These are phyloP conservation scores for Pheosia tremula DNA, from an alignment of 2,888 invertebrate species.

Conservation along the genomic window DNA sequence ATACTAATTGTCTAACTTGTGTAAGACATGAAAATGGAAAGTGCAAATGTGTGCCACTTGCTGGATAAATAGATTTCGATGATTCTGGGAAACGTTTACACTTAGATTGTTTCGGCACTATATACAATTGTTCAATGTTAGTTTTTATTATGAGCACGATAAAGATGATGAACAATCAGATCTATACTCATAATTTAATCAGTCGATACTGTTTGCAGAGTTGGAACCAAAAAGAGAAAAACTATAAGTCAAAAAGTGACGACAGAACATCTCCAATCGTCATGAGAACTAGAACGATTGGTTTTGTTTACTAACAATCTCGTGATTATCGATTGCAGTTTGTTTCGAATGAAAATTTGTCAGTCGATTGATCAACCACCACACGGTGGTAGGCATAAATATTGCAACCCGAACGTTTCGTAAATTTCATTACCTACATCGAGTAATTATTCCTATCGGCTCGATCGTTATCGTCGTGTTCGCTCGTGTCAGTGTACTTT, in stretches of 20 bases:
- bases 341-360: constrained; percentile 22
- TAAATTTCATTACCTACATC: constrained; percentile 50
- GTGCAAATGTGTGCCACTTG: neutral
- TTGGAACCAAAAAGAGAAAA: too few relatives aligned
- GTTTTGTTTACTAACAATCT: constrained; percentile 14
- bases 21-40: constrained; percentile 2
- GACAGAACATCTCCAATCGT: neutral
- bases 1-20: neutral
- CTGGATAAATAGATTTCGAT: neutral
- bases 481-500: constrained; percentile 26
- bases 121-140: neutral
- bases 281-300: neutral
- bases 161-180: too few relatives aligned
- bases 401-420: constrained; percentile 44
- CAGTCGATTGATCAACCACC: constrained; percentile 33
- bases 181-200: too few relatives aligned
- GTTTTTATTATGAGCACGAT: too few relatives aligned
- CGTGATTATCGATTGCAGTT: constrained; percentile 6
- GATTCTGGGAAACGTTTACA: neutral
- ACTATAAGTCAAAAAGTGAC: too few relatives aligned
- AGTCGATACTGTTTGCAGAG: too few relatives aligned
- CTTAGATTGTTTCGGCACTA: neutral
- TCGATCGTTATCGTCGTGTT: constrained; percentile 60
- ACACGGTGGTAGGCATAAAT: constrained; percentile 19
- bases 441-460: constrained; percentile 58